These are phyloP conservation scores for Leptonema lineaticorne DNA, from an alignment of 1,140 invertebrate species.

Conservation along the genomic window DNA sequence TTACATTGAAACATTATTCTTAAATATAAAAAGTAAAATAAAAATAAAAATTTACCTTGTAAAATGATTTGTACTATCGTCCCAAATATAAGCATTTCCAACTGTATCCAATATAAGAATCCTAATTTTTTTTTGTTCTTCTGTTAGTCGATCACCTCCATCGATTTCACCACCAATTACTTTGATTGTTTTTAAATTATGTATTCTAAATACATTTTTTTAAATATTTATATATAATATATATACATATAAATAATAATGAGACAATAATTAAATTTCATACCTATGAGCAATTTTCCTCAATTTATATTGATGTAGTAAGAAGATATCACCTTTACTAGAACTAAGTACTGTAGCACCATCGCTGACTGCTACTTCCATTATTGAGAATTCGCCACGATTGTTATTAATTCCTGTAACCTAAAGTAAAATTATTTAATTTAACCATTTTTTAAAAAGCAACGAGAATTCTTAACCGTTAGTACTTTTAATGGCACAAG, in stretches of 20 bases:
- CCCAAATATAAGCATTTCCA: constrained; percentile 68
- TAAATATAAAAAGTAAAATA: neutral
- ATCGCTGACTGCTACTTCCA: constrained; percentile 61
- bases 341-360: constrained; percentile 69
- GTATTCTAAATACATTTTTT: constrained; percentile 12
- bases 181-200: constrained; percentile 35
- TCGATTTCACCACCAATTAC: constrained; percentile 35
- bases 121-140: constrained; percentile 48
- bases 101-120: constrained; percentile 61
- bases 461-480: neutral
- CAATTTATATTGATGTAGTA: constrained; percentile 69
- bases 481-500: constrained; percentile 52
- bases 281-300: constrained; percentile 68
- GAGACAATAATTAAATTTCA: constrained; percentile 37
- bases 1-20: constrained; percentile 12
- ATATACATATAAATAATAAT: neutral
- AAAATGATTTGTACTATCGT: constrained; percentile 61
- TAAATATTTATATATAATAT: neutral
- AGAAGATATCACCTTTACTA: constrained; percentile 66
- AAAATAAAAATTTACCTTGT: constrained; percentile 47
- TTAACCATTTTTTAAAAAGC: neutral
- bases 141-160: constrained; percentile 37
- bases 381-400: constrained; percentile 26
- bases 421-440: constrained; percentile 8
- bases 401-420: constrained; percentile 25